Evolutionary conservation across 2,113 vertebrate species (phyloP), one percentile per base, ranked within the genome.

Genomic region (Platysteira castanea): DNA sequence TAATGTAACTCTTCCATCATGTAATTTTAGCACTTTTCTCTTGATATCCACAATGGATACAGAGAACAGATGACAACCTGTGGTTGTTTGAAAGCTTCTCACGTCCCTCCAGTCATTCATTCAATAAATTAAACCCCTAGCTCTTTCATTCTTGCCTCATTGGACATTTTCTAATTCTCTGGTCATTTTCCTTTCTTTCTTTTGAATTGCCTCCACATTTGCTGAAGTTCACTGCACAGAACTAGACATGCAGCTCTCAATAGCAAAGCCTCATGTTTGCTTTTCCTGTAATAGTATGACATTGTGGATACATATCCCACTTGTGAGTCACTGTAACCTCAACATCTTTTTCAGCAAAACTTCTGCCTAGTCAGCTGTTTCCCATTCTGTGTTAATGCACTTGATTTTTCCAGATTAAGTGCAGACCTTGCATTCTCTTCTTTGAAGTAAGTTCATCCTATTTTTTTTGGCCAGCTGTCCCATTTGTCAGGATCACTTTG

Each of bases 341-440:
- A 93, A 89, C 60, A 68, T 88, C 76, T 88, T 95, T 92, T 89
- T 89, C 93, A 95, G 83, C 59, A 93, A 68, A 89, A 80, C 70
- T 95, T 90, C 56, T 96, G 85, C 73, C 64, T 95, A 56, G 64
- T 93, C 95, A 95, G 93, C 93, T 93, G 76, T 93, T 97, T 92
- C 75, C 41, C 64, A 93, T 95, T 87, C 57, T 86, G 41, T 81
- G 69, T 81, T 90, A 92, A 86, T 60, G 41, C 44, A 26, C 57
- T 95, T 94, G 86, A 46, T 92, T 95, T 88, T 92, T 87, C 44
- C 85, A 88, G 80, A 93, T 90, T 81, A 87, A 93, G n/a, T 81
- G 68, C 93, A 96, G 93, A 84, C 85, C 47, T 93, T 90, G 83
- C 26, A 4, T 81, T 96, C 71, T 90, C 28, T 57, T 78, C 91